Conservation (phyloP, 2,888 invertebrate species). For the Lasioglossum pauxillum region DNA sequence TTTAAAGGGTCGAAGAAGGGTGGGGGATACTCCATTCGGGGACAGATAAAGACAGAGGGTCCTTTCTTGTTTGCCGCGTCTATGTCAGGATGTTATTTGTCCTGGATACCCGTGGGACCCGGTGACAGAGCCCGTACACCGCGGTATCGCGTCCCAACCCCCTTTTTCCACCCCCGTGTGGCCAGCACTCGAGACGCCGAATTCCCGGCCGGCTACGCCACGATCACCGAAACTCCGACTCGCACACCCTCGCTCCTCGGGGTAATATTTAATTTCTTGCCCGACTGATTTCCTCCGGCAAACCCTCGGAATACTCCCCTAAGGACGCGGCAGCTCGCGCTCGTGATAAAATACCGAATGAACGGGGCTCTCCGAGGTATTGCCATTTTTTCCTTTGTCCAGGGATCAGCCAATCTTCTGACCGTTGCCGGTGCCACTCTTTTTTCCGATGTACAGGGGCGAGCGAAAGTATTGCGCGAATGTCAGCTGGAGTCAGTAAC, state of each 20-base stretch:
- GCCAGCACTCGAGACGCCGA: conserved; percentile 62
- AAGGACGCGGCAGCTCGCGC: conserved; percentile 54
- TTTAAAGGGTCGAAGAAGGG: conserved; percentile 58
- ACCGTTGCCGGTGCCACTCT: conserved; percentile 51
- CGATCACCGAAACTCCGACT: conserved; percentile 37
- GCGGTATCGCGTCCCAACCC: conserved; percentile 49
- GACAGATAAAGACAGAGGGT: conserved; percentile 26
- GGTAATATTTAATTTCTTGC: conserved; percentile 82
- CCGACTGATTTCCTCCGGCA: conserved; percentile 76
- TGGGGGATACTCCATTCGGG: conserved; percentile 9
- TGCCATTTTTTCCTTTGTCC: conserved; percentile 64
- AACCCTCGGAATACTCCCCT: conserved; percentile 66
- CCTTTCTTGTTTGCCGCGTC: conserved; percentile 74
- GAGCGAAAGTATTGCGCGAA: neutral
- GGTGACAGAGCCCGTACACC: conserved; percentile 64
- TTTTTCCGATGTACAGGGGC: neutral
- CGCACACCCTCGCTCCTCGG: conserved; percentile 62
- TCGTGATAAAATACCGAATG: conserved; percentile 76
- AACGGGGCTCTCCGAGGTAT: conserved; percentile 55
- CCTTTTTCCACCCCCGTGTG: conserved; percentile 13
- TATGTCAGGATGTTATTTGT: conserved; percentile 75
- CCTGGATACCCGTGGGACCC: conserved; percentile 71
- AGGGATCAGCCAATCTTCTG: conserved; percentile 63
- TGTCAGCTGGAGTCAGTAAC: neutral
- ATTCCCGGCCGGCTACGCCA: conserved; percentile 59